Evolutionary conservation across 2,797 vertebrate genomes (phyloP), one percentile per base, ranked within the genome.

Genomic region (Tachyglossus aculeatus): DNA sequence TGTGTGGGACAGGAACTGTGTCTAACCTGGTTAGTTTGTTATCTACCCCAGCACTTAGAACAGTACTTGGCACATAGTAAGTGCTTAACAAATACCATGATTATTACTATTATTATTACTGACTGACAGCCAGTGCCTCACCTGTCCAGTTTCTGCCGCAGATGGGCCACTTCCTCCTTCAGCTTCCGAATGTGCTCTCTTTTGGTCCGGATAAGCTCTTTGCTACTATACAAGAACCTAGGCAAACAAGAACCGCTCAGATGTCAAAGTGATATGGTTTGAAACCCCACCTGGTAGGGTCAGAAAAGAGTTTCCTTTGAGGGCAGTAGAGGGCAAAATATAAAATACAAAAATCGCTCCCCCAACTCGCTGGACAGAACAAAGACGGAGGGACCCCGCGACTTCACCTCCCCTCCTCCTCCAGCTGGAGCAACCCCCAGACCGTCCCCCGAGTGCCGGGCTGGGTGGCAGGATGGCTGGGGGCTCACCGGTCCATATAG

Each of bases 401-500:
- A n/a, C n/a, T n/a, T n/a, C n/a, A n/a, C n/a, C n/a, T n/a, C n/a
- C n/a, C n/a, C n/a, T n/a, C n/a, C n/a, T n/a, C n/a, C n/a, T n/a
- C n/a, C n/a, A n/a, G n/a, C n/a, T n/a, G n/a, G n/a, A n/a, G n/a
- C n/a, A n/a, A n/a, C n/a, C n/a, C n/a, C n/a, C n/a, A n/a, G n/a
- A n/a, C n/a, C n/a, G n/a, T n/a, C n/a, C n/a, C n/a, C n/a, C n/a
- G n/a, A n/a, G n/a, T n/a, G n/a, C n/a, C n/a, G n/a, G n/a, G n/a
- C n/a, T n/a, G n/a, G n/a, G n/a, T n/a, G n/a, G 22, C 22, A 22
- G 22, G 22, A 22, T 22, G 22, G 22, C n/a, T n/a, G 48, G 21
- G 6, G 13, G 74, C 93, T 94, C 87, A 98, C 98, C 97, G 96
- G 94, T 99, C 98, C 98, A 99, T 98, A 60, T 97, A 95, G 60